phyloP scores from a whole-genome alignment of 2,113 vertebrate genomes.

The Corythornis cristatus region DNA sequence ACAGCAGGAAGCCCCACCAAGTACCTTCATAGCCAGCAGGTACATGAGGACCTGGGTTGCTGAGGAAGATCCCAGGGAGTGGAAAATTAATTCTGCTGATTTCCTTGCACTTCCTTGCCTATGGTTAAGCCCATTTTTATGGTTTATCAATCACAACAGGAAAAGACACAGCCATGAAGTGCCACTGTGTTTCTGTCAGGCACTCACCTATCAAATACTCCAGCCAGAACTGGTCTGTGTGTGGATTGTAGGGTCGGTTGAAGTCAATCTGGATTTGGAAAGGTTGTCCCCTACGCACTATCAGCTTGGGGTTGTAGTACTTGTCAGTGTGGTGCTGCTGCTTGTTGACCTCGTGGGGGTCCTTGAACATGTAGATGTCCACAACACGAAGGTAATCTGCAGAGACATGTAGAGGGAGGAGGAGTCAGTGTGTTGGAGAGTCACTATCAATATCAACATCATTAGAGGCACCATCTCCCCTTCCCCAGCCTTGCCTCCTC shows the following conservation, averaged over 20 bases:
- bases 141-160: background rate
- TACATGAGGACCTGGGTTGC: background rate
- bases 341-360: slow-evolving; percentile 80
- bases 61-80: background rate
- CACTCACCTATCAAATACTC: slow-evolving; percentile 92
- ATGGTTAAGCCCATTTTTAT: background rate
- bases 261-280: slow-evolving; percentile 88
- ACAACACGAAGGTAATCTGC: slow-evolving; percentile 85
- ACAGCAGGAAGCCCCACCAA: background rate
- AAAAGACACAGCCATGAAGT: background rate
- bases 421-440: background rate
- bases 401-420: background rate
- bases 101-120: background rate
- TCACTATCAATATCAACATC: background rate
- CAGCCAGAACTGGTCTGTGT: slow-evolving; percentile 84
- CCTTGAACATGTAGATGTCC: slow-evolving; percentile 80
- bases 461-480: background rate
- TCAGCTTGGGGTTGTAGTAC: slow-evolving; percentile 78
- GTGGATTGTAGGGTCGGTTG: slow-evolving; percentile 81
- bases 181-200: background rate
- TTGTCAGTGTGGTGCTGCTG: slow-evolving; percentile 82
- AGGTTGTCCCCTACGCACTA: slow-evolving; percentile 89
- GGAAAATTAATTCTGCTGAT: background rate
- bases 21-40: background rate
- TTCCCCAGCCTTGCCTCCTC: background rate